Evolutionary conservation across 64 coral and sea anemone genomes (phyloP), one percentile per base, ranked within the genome.

Genomic region (Orbicella faveolata): DNA sequence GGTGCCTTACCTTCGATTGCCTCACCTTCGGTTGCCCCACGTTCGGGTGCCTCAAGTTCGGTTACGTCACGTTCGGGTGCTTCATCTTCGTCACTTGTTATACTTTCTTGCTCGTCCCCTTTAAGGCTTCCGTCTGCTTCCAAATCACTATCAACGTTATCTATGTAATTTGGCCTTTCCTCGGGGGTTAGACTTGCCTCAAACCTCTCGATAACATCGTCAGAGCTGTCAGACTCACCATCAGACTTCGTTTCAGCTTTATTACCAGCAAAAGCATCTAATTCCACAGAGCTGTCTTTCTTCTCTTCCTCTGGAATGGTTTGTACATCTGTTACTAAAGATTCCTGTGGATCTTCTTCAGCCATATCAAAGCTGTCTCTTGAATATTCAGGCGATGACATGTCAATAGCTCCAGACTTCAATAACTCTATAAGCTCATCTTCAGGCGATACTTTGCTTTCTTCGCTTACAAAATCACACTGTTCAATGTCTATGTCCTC

Each of bases 401-500:
- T 84, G 15, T 75, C 73, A 16, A 34, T 61, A 54, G 88, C 48
- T n/a, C 72, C 83, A 17, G 73, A 79, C 55, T 88, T 97, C 17
- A 97, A 73, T 52, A 97, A 74, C 18, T 84, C 92, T 37, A 97
- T 94, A 19, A 97, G 84, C 52, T 97, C 95, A 75, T 94, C 64
- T 53, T 93, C 95, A 10, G 95, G 80, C 7, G 83, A 81, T 36
- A 76, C 61, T 67, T 76, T 77, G 36, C 88, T 87, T 69, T 90
- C 64, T n/a, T 93, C 95, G 74, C 92, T 94, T 6, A 94, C 77
- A 79, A 94, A 94, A 51, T 97, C 95, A 12, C 83, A 83, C 69
- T 97, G 95, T 6, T 97, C 92, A 81, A 97, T 94, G 79, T 93
- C 92, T 66, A 97, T 97, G 34, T 97, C 95, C n/a, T 90, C 90